Evolutionary conservation across 2,113 vertebrate species (phyloP), one percentile per base, ranked within the genome.

Genomic region (Dromiciops gliroides): DNA sequence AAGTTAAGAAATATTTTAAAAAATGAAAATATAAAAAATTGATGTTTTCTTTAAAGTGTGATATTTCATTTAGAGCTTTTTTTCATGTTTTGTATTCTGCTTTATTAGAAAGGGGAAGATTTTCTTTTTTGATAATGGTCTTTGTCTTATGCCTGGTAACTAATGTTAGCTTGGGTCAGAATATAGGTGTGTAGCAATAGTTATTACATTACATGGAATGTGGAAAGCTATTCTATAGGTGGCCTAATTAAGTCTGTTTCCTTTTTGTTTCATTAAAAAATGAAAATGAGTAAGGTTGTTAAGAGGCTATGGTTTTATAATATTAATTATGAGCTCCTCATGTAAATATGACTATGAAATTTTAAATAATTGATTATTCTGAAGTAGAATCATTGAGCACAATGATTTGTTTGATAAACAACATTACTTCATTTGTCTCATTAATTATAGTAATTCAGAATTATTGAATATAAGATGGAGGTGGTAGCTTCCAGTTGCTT

Each of bases 371-470:
- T 88, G 0, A 51, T 2, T 91, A 90, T 10, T 16, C 91, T 91
- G 0, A n/a, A 90, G 51, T 51, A 25, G 48, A 47, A 95, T 93
- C 93, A 24, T 94, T 89, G 1, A 49, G 89, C 44, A 6, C 14
- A 60, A 11, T 92, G 60, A 1, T 92, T 91, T 94, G 90, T 93
- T 19, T 90, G 19, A 47, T 88, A 47, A 48, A 11, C 24, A 60
- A 8, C 88, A 37, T 52, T 75, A 51, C 51, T n/a, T 94, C 16
- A 48, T 48, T 28, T 51, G 0, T 50, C 7, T 93, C 94, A 92
- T n/a, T 93, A 93, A 60, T 25, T 50, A 5, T 83, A 24, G 90
- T 19, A 47, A 60, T 88, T 95, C 89, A 92, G 31, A 92, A 47
- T 75, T 75, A 75, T 16, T n/a, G 60, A 37, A n/a, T 37, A 31